Conservation (phyloP, 2,113 vertebrate species). For the Poecilia latipinna region DNA sequence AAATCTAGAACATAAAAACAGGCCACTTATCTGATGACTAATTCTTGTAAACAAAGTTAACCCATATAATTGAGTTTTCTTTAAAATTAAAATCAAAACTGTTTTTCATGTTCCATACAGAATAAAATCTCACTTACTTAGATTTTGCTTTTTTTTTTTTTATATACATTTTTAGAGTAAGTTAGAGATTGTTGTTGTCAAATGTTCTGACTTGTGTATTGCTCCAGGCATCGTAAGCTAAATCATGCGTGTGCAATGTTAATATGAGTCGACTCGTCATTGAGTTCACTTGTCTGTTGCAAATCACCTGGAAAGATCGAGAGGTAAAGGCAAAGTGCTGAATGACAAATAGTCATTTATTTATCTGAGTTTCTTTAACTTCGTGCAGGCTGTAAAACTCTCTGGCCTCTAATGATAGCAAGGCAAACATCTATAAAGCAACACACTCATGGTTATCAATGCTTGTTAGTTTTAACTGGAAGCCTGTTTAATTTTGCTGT, state of each 20-base stretch:
- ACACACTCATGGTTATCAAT: background rate
- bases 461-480: background rate
- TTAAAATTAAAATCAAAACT: background rate
- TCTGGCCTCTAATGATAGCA: background rate
- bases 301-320: background rate
- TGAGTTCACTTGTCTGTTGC: constrained; percentile 11
- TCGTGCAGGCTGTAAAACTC: background rate
- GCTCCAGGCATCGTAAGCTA: background rate
- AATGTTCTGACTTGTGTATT: background rate
- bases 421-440: background rate
- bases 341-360: constrained; percentile 12
- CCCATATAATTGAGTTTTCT: no score
- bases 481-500: background rate
- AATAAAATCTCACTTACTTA: background rate
- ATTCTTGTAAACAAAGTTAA: no score
- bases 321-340: constrained; percentile 4
- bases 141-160: background rate
- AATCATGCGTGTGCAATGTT: background rate
- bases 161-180: background rate
- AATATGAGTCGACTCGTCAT: background rate
- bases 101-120: background rate
- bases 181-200: background rate
- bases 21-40: no score
- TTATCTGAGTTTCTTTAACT: background rate
- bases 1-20: no score